Evolutionary conservation across 2,797 vertebrate species (phyloP), one percentile per base, ranked within the genome.

Genomic region (Rhinophrynus dorsalis): DNA sequence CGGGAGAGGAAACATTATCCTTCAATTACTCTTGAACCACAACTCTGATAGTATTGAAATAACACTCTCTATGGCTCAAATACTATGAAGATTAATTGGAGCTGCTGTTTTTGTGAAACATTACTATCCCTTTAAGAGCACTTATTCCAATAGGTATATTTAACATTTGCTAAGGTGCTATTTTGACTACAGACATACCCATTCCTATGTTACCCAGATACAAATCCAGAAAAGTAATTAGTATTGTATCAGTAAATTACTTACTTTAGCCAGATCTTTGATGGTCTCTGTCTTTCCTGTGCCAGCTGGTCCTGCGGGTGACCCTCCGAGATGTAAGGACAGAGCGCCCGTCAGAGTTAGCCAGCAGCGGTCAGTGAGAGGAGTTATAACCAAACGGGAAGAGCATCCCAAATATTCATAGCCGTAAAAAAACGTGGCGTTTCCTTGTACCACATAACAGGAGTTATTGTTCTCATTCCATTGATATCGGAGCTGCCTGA

Each of bases 331-430:
- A 55, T 88, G 84, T 33, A 81, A 60, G 23, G 68, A 75, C 2
- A 89, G 66, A 0, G 87, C 86, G 13, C 67, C 60, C 0, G 78
- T 84, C 15, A 87, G 71, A 0, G 87, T 83, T 0, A 89, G 67
- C 86, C 84, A 84, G 78, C 87, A 89, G 7, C 83, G 68, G 23
- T 81, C 81, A 4, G 87, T 89, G 24, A 88, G 85, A 2, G 86
- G 87, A 0, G 87, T 89, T 42, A 86, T 78, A 10, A 86, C 84
- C 69, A 89, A 29, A 1, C 84, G 73, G 0, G 82, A 62, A 0
- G 83, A 70, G 21, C 87, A 89, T 56, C 87, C 87, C 76, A 88
- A 37, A 75, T 89, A 89, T 66, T 89, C 87, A 24, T 84, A 88
- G 37, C 86, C 85, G 2, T 89, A 88, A 1, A 68, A 30, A n/a